phyloP scores from a whole-genome alignment of 2,888 invertebrate species.

The Leptopterna dolabrata region DNA sequence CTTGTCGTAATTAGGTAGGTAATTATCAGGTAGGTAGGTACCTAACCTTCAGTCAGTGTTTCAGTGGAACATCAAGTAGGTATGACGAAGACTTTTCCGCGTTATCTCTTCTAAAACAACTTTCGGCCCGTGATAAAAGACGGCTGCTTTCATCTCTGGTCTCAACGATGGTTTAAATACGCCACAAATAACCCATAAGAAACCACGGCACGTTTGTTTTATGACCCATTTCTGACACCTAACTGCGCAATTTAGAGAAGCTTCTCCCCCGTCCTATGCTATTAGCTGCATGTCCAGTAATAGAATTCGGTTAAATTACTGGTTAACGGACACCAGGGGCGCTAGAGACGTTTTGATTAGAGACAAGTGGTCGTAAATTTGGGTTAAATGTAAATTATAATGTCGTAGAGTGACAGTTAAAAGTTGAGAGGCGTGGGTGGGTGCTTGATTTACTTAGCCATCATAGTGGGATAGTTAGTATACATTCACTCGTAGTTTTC shows the following conservation, averaged over 20 bases:
- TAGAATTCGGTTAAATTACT: not conserved
- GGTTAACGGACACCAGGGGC: not conserved
- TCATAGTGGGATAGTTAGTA: too few relatives aligned
- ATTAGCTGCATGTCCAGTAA: not conserved
- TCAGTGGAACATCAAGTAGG: not conserved
- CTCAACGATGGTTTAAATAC: not conserved
- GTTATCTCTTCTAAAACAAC: constrained; percentile 9
- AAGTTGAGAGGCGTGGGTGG: not conserved
- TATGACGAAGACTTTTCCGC: not conserved
- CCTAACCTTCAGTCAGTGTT: too few relatives aligned
- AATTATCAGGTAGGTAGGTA: too few relatives aligned
- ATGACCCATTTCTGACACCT: not conserved
- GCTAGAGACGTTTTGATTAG: not conserved
- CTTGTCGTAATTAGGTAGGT: too few relatives aligned
- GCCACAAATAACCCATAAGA: constrained; percentile 8
- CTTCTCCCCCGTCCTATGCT: not conserved
- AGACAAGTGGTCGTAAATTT: not conserved
- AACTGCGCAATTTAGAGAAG: constrained; percentile 3
- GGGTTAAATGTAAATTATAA: not conserved
- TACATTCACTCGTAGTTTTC: too few relatives aligned
- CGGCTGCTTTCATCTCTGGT: not conserved
- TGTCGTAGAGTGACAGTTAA: not conserved
- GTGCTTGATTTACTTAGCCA: not conserved
- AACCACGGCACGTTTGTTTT: not conserved
- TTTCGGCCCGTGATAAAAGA: not conserved